Evolutionary conservation across 2,113 vertebrate genomes (phyloP).

Genomic region (Sisor rabdophorus): DNA sequence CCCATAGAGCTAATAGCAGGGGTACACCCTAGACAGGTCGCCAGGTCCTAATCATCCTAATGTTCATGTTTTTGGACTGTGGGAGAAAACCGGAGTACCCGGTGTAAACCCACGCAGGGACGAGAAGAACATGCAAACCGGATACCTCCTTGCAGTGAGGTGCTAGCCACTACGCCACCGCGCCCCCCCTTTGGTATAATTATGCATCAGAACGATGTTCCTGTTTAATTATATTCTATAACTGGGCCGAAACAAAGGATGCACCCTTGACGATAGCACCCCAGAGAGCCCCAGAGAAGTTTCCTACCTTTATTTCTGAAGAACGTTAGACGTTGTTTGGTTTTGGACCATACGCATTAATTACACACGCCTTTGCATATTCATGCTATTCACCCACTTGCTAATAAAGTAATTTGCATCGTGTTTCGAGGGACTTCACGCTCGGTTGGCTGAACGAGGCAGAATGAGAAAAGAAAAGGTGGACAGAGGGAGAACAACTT

Average conservation of each 20-base stretch:
- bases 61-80: no score
- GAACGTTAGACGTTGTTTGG: slow-evolving; percentile 1
- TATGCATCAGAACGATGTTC: no score
- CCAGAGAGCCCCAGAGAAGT: background rate
- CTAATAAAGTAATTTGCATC: slow-evolving; percentile 81
- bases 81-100: no score
- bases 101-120: no score
- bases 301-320: background rate
- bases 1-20: no score
- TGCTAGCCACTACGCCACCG: no score
- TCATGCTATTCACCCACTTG: slow-evolving; percentile 81
- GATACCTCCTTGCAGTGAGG: no score
- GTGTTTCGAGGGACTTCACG: slow-evolving; percentile 75
- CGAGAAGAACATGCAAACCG: no score
- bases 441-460: slow-evolving; percentile 59
- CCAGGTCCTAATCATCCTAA: no score
- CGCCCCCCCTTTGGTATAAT: no score
- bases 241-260: background rate
- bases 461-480: slow-evolving; percentile 52
- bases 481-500: slow-evolving; percentile 64
- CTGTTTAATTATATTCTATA: background rate
- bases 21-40: no score
- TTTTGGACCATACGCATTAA: slow-evolving; percentile 68
- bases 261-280: background rate
- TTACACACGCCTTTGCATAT: slow-evolving; percentile 84